These are phyloP conservation scores for Crematogaster levior DNA, from an alignment of 2,888 invertebrate genomes.

Conservation along the genomic window DNA sequence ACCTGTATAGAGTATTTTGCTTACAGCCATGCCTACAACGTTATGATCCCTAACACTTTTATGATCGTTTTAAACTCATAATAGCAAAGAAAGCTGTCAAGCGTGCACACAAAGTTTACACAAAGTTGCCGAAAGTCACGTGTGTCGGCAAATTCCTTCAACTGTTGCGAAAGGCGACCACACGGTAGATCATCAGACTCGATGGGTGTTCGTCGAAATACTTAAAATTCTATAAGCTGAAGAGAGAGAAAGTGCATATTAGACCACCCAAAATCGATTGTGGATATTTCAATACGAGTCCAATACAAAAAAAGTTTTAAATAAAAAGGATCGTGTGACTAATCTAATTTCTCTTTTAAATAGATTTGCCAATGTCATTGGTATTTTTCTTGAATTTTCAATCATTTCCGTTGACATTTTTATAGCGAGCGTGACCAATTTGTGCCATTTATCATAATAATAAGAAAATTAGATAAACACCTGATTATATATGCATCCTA, in stretches of 20 bases:
- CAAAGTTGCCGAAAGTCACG: slow-evolving; percentile 67
- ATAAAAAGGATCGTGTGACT: slow-evolving; percentile 36
- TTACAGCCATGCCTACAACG: slow-evolving; percentile 75
- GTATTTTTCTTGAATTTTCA: background rate
- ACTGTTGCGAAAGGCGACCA: slow-evolving; percentile 50
- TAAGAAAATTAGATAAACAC: too few species aligned
- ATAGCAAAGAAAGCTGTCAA: slow-evolving; percentile 53
- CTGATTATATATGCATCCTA: too few species aligned
- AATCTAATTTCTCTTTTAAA: slow-evolving; percentile 39
- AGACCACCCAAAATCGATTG: slow-evolving; percentile 66
- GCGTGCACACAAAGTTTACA: slow-evolving; percentile 61
- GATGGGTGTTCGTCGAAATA: slow-evolving; percentile 66
- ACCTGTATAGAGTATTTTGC: slow-evolving; percentile 75
- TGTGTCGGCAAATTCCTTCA: background rate
- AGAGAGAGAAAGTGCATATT: slow-evolving; percentile 60
- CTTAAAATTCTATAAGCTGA: slow-evolving; percentile 53
- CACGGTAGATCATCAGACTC: slow-evolving; percentile 75
- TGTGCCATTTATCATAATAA: background rate
- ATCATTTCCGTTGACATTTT: background rate
- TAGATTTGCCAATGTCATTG: background rate
- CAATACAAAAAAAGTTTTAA: background rate
- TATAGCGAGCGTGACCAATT: background rate
- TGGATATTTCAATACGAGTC: background rate
- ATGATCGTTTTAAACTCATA: slow-evolving; percentile 73
- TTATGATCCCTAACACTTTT: slow-evolving; percentile 79